These are phyloP conservation scores for Clepsis dumicolana DNA, from an alignment of 2,888 invertebrate genomes.

Conservation along the genomic window DNA sequence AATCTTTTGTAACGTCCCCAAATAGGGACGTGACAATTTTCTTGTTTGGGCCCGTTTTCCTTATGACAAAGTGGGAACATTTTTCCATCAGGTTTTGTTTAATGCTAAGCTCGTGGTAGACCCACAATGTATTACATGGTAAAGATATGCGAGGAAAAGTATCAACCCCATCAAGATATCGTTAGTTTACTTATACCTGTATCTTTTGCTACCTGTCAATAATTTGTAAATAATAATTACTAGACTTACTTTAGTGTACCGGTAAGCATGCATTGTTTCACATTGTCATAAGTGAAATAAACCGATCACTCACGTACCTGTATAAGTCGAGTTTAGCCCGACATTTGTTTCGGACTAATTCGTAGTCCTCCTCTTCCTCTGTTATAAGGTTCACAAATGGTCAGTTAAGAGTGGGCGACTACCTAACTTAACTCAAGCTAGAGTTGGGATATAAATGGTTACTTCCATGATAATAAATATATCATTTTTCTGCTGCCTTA, in stretches of 20 bases:
- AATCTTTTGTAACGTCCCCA: conserved; percentile 17
- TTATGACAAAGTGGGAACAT: conserved; percentile 28
- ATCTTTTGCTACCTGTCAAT: too few relatives aligned
- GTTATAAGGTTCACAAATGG: background rate
- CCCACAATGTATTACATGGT: background rate
- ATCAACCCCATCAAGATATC: too few relatives aligned
- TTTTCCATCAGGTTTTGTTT: conserved; percentile 10
- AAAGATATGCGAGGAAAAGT: too few relatives aligned
- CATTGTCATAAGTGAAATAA: too few relatives aligned
- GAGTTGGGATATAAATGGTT: background rate
- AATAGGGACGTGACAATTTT: conserved; percentile 33
- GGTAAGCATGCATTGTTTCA: background rate
- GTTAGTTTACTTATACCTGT: too few relatives aligned
- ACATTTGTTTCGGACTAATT: too few relatives aligned
- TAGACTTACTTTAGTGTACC: too few relatives aligned
- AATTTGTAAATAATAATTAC: too few relatives aligned
- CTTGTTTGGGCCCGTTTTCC: conserved; percentile 26
- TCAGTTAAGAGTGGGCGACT: background rate
- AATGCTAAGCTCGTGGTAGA: background rate
- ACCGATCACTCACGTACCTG: too few relatives aligned
- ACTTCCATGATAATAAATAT: background rate
- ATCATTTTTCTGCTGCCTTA: conserved; percentile 9
- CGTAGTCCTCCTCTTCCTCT: too few relatives aligned
- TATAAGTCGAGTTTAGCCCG: too few relatives aligned
- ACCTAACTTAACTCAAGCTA: background rate